Base-by-base conservation (phyloP, 2,113 vertebrate species). In the Monopterus albus region DNA sequence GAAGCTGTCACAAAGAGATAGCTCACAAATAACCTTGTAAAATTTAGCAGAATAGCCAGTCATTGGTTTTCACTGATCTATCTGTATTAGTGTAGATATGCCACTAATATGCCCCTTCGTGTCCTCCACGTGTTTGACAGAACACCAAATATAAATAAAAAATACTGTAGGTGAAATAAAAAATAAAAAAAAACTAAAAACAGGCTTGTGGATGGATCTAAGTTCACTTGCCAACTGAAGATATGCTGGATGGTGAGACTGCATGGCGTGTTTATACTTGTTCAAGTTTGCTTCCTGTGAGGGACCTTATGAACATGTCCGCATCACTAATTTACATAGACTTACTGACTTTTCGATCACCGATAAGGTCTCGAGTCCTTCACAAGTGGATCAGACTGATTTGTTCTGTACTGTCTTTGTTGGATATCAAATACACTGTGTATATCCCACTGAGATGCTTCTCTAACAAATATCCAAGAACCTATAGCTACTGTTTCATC, bases 31-130 rank as follows among this genome's bases (percentile, higher is more conserved):
- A n/a, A n/a, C 33, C 5, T 50, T 67, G 43, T n/a, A 58, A 12
- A 51, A 42, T 59, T 76, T 40, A 39, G 18, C 38, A 43, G 12
- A n/a, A 61, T 56, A 59, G 51, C 50, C 53, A 46, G 26, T 38
- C 9, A 52, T 21, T 43, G 13, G n/a, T 43, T 26, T 66, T 42
- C 2, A 49, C n/a, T 42, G 42, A 72, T 65, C 31, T 40, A 39
- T 73, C 21, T 43, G 18, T 21, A 43, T 59, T 64, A 18, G 12
- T n/a, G 15, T 53, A 20, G 12, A 56, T 7, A 69, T 26, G 12
- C 26, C 21, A 49, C 13, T 39, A 61, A 45, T 45, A 46, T 26
- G 21, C 9, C 29, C 20, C 1, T 0, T 20, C 55, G n/a, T 23
- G 14, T 20, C 9, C 9, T 58, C 23, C 8, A 25, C 42, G 36